These are phyloP conservation scores for Hesperia comma DNA, from an alignment of 2,888 invertebrate genomes.

Conservation along the genomic window DNA sequence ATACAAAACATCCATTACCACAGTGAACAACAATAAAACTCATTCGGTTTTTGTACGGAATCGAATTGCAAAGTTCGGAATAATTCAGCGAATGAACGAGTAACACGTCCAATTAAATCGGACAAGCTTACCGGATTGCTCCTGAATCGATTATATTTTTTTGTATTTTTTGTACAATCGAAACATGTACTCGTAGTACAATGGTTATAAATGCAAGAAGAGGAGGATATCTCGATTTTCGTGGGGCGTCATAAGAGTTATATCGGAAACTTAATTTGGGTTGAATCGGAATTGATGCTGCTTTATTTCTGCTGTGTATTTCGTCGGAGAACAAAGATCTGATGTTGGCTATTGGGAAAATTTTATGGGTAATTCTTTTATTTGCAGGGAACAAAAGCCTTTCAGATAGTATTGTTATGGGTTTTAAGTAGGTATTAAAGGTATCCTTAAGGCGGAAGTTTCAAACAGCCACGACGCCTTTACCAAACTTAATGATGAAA, in stretches of 20 bases:
- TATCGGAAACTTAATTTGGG: neutral
- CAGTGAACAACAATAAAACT: constrained; percentile 27
- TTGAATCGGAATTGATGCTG: neutral
- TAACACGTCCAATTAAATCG: constrained; percentile 48
- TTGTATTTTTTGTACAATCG: constrained; percentile 24
- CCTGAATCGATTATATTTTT: constrained; percentile 30
- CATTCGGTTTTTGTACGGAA: constrained; percentile 32
- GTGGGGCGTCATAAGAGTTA: neutral
- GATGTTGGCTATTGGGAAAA: too few relatives aligned
- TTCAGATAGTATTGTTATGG: too few relatives aligned
- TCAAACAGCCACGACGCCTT: too few relatives aligned
- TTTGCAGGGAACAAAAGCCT: too few relatives aligned
- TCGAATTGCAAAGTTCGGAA: constrained; percentile 39
- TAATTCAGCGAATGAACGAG: constrained; percentile 40
- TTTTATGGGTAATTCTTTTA: too few relatives aligned
- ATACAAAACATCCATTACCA: constrained; percentile 5
- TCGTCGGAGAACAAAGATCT: neutral
- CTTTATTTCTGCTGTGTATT: neutral
- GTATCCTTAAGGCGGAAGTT: too few relatives aligned
- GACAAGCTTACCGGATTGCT: constrained; percentile 46
- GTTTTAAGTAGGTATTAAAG: too few relatives aligned
- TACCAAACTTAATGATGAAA: too few relatives aligned
- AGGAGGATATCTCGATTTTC: constrained; percentile 7
- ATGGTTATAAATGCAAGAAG: constrained; percentile 12
- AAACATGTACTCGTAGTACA: constrained; percentile 23